A percentile compares a stretch with the other conserved stretches of the same genome.
Conservation (phyloP, 2,113 vertebrate genomes). For the Zosterops borbonicus region DNA sequence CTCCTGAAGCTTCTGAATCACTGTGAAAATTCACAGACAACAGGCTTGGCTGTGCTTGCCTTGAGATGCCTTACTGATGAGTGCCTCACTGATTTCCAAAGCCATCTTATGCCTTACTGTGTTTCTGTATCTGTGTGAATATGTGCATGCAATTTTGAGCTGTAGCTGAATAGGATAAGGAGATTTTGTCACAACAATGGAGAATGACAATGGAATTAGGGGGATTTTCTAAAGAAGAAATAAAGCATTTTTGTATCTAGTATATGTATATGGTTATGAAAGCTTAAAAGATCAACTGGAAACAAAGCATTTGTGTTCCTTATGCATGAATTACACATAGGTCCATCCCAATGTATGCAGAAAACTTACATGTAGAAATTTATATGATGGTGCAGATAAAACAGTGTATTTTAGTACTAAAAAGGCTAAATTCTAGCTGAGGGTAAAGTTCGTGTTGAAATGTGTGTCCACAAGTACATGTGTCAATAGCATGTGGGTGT, state of each 20-base stretch:
- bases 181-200: not conserved
- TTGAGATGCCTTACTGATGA: not conserved
- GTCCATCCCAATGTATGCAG: not conserved
- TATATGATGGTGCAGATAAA: not conserved
- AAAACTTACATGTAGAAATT: not conserved
- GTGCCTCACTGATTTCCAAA: not conserved
- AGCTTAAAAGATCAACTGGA: not conserved
- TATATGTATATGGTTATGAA: not conserved
- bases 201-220: slow-evolving; percentile 27
- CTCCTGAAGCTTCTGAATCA: not conserved
- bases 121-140: not conserved
- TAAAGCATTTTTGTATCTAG: not conserved
- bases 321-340: not conserved
- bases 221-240: not conserved
- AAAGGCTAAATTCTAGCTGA: not conserved
- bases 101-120: not conserved
- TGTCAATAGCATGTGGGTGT: not conserved
- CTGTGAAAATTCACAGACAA: not conserved
- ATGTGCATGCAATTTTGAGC: not conserved
- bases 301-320: not conserved
- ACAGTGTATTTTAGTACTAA: not conserved
- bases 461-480: not conserved
- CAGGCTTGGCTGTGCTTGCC: not conserved
- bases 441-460: not conserved
- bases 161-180: not conserved